Evolutionary conservation across 2,888 invertebrate species (phyloP).

Genomic region (Drosophila emarginata): DNA sequence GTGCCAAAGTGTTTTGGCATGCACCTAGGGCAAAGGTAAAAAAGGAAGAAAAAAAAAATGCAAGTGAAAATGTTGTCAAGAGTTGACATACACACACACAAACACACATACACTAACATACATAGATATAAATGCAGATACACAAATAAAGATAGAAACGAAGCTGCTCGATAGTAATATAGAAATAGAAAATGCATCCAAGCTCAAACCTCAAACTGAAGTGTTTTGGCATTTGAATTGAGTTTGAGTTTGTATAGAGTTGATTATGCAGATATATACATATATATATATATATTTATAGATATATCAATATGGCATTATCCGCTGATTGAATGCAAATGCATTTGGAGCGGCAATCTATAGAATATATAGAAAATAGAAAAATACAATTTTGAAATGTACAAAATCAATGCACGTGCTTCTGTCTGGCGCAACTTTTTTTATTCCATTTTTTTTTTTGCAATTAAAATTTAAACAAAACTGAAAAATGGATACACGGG

Average conservation of each 20-base stretch:
- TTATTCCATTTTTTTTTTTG: background rate
- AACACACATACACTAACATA: background rate
- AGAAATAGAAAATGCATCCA: conserved; percentile 17
- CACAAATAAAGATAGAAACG: conserved; percentile 24
- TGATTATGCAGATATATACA: conserved; percentile 41
- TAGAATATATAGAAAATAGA: conserved; percentile 49
- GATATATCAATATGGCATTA: conserved; percentile 31
- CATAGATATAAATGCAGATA: conserved; percentile 3
- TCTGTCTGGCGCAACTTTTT: background rate
- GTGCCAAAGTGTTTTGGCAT: conserved; percentile 62
- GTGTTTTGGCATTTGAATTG: conserved; percentile 71
- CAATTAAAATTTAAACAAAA: background rate
- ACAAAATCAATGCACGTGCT: conserved; percentile 8
- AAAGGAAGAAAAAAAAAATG: conserved; percentile 25
- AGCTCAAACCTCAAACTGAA: conserved; percentile 49
- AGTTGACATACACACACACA: conserved; percentile 48
- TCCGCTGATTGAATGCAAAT: conserved; percentile 68
- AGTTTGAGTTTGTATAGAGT: conserved; percentile 46
- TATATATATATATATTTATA: conserved; percentile 27
- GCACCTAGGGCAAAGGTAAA: conserved; percentile 45
- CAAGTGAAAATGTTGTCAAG: conserved; percentile 43
- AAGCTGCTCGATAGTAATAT: background rate
- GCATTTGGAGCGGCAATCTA: conserved; percentile 61
- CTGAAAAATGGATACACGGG: background rate
- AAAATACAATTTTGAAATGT: background rate